These are phyloP conservation scores for Cheirogaleus major DNA, from an alignment of 2,797 vertebrate genomes.

Conservation along the genomic window DNA sequence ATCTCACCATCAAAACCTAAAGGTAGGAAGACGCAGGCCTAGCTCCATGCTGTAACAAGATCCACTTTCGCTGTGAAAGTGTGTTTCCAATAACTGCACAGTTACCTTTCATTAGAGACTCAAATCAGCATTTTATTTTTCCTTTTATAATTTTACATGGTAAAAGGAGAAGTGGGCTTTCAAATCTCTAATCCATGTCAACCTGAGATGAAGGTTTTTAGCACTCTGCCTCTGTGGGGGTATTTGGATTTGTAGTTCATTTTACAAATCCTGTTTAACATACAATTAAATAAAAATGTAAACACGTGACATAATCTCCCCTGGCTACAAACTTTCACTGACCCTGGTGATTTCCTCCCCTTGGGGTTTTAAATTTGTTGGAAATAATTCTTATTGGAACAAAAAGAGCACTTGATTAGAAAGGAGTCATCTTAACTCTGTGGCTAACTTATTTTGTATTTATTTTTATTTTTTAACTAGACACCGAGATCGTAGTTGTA, in stretches of 20 bases:
- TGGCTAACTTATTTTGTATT: conserved; percentile 40
- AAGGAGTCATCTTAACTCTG: not conserved
- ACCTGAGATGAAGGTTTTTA: conserved; percentile 64
- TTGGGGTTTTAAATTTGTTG: conserved; percentile 57
- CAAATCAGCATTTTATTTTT: conserved; percentile 74
- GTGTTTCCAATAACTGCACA: conserved; percentile 78
- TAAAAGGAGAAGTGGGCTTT: conserved; percentile 65
- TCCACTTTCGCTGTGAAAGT: conserved; percentile 55
- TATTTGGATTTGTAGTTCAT: conserved; percentile 75
- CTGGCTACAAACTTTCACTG: conserved; percentile 70
- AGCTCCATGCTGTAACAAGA: conserved; percentile 68
- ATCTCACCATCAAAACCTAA: conserved; percentile 68
- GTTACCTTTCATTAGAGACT: conserved; percentile 79
- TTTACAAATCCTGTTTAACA: conserved; percentile 79
- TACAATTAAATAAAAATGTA: conserved; percentile 80
- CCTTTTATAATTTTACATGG: conserved; percentile 62
- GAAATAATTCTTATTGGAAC: conserved; percentile 33
- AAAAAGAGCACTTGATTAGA: conserved; percentile 29
- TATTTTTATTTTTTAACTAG: conserved; percentile 28
- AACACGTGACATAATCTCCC: conserved; percentile 72
- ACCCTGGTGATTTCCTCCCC: conserved; percentile 75
- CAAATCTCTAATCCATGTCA: conserved; percentile 69
- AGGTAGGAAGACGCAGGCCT: conserved; percentile 68
- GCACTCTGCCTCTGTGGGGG: conserved; percentile 59
- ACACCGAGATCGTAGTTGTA: not conserved